phyloP scores from a whole-genome alignment of 2,888 invertebrate genomes.

The Dione juno region DNA sequence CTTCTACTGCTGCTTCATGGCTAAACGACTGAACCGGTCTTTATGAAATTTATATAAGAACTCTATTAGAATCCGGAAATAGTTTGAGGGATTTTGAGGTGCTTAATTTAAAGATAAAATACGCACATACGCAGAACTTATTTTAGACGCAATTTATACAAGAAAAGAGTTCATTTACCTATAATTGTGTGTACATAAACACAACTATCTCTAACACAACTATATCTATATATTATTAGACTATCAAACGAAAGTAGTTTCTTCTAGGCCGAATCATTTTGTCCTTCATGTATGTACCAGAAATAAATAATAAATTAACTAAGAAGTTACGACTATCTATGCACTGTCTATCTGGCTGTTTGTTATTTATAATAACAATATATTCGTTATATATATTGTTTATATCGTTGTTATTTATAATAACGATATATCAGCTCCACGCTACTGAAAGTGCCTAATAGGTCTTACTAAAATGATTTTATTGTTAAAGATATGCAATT shows the following conservation, averaged over 20 bases:
- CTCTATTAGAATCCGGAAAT: slow-evolving; percentile 13
- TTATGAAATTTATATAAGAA: slow-evolving; percentile 6
- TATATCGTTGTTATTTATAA: too few relatives aligned
- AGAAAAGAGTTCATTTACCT: neutral
- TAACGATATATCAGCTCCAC: neutral
- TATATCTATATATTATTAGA: too few relatives aligned
- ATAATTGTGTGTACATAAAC: neutral
- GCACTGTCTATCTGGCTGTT: neutral
- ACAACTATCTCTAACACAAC: too few relatives aligned
- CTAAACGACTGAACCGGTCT: slow-evolving; percentile 5
- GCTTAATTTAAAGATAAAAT: neutral
- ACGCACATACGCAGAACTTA: neutral
- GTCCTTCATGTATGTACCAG: too few relatives aligned
- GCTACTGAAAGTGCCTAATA: neutral
- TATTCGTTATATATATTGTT: too few relatives aligned
- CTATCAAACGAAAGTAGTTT: too few relatives aligned
- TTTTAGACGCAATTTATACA: neutral
- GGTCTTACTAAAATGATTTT: neutral
- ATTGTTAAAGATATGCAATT: neutral
- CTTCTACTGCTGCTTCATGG: slow-evolving; percentile 1
- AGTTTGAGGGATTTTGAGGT: neutral
- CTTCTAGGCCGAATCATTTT: too few relatives aligned
- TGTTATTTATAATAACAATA: too few relatives aligned
- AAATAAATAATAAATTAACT: too few relatives aligned
- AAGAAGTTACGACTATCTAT: too few relatives aligned